Base-by-base conservation (phyloP, 2,797 vertebrate species). In the Meriones psammophilus region DNA sequence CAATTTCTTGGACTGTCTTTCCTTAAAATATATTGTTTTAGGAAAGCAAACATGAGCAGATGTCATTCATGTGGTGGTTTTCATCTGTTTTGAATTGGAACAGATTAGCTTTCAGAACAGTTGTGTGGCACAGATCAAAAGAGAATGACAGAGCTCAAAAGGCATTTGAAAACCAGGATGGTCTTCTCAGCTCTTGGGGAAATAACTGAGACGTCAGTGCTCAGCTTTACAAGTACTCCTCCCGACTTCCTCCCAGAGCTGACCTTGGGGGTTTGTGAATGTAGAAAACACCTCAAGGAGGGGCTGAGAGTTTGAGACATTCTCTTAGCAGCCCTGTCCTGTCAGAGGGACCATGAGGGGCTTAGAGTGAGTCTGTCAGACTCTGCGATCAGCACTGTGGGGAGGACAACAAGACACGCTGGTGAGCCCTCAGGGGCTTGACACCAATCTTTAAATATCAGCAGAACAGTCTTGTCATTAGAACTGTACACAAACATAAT, bases 51-150 rank as follows among this genome's bases (percentile, higher is more conserved):
- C 71, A 68, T n/a, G 56, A 92, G 39, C 91, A 95, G 64, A 39
- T 97, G 50, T n/a, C 92, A 95, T 79, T 92, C 66, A 1, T 46
- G 26, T 77, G 60, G 74, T 30, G 30, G 26, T 84, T 97, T 96
- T 92, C 84, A 96, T 88, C 76, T 97, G 56, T 42, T 96, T 77
- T 88, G 95, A 97, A 97, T 68, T 92, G 89, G 97, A 98, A 92
- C 10, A 94, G 36, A 97, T 86, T 92, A 93, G 93, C 28, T 14
- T 68, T 96, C 96, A 71, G 15, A 76, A 50, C 92, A 87, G n/a
- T 96, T 96, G 74, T 24, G 54, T 42, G 62, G 91, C 28, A 30
- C 0, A 60, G 97, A 98, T 94, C 74, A 92, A 94, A 83, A 58
- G 74, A 92, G 96, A 46, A 60, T 85, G 69, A 93, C 1, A 1